Evolutionary conservation across 2,113 vertebrate species (phyloP), one percentile per base, ranked within the genome.

Genomic region (Mastomys natalensis): DNA sequence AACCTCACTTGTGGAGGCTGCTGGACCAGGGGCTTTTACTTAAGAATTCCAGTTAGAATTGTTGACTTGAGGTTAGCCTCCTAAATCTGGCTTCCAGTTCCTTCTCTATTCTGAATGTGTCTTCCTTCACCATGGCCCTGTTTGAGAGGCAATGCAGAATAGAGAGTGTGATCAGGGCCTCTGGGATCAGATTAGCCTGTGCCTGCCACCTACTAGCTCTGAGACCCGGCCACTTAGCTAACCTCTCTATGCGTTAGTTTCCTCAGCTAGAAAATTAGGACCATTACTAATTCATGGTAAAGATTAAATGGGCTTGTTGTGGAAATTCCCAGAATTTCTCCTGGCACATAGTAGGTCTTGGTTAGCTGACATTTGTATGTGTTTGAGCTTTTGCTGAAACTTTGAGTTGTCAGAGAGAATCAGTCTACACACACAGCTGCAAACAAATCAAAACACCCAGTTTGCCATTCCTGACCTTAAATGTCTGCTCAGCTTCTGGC

Each of bases 101-200:
- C 89, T 55, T 80, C 90, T 34, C 17, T 29, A 43, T 64, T 26
- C 68, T 68, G 43, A 58, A 0, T 51, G 81, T 76, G 73, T 15
- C 24, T 4, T 51, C 1, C 1, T 3, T n/a, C 5, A 3, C 40
- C 6, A 0, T 1, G n/a, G n/a, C 78, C n/a, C 6, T 21, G 7
- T 48, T 10, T 34, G 43, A 45, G 29, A 86, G 70, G 53, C 7
- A 15, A 7, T 21, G 17, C 26, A 26, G 89, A 21, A 10, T 8
- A 4, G 48, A 9, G 1, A 66, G 21, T 29, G 12, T 51, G 15
- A 48, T 29, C 1, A 4, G 7, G 16, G 45, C 21, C 34, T 19
- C 77, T n/a, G 58, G 53, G 81, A 43, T 53, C 55, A 5, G 62
- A 7, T 16, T 55, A 51, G 53, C n/a, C 53, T 1, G 1, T 29